Conservation (phyloP, 2,113 vertebrate genomes). For the Anthoscopus minutus region DNA sequence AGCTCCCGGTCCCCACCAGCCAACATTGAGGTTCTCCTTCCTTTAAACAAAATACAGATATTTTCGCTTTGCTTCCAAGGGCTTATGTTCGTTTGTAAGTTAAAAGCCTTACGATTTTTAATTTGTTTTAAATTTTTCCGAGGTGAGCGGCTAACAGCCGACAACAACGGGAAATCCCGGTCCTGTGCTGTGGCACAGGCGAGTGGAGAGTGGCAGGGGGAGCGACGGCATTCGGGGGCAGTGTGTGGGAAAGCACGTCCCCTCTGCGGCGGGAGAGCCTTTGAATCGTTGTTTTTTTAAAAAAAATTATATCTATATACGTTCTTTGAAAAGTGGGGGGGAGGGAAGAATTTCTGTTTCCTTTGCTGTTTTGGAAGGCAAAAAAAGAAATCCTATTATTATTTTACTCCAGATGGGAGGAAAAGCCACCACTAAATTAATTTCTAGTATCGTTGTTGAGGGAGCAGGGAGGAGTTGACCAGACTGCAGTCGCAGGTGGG, state of each 20-base stretch:
- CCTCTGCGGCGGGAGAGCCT: neutral
- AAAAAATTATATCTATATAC: neutral
- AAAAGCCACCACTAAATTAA: neutral
- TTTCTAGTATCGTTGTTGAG: neutral
- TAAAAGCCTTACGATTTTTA: neutral
- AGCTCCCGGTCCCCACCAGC: neutral
- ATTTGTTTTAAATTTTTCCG: neutral
- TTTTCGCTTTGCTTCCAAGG: neutral
- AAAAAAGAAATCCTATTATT: neutral
- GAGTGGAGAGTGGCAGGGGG: neutral
- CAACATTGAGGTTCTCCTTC: fast-evolving
- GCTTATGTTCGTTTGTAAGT: neutral
- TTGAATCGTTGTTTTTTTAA: neutral
- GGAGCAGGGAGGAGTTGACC: neutral
- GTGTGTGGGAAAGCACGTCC: neutral
- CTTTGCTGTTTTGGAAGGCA: neutral
- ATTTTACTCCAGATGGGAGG: neutral
- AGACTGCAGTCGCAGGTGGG: neutral
- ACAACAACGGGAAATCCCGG: neutral
- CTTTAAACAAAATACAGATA: neutral
- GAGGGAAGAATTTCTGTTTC: neutral
- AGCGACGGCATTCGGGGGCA: neutral
- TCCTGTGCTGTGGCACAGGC: neutral
- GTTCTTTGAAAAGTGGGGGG: neutral
- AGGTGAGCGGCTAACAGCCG: neutral